Percentiles rank a stretch among this genome's conserved stretches.
These are phyloP conservation scores for Notamacropus eugenii DNA, from an alignment of 2,797 vertebrate genomes.

Conservation along the genomic window DNA sequence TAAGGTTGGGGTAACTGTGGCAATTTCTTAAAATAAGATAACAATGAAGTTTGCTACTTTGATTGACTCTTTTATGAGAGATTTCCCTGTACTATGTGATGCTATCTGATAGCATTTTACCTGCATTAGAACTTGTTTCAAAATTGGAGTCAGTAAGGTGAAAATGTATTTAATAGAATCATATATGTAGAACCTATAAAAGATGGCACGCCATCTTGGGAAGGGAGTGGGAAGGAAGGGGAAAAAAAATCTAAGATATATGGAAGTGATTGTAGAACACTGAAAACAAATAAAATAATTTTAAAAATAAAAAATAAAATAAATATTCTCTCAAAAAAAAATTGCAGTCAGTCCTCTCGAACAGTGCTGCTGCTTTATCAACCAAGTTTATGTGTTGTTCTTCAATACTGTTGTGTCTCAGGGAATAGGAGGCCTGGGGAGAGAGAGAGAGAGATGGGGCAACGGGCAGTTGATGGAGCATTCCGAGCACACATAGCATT, in stretches of 20 bases:
- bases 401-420: background rate
- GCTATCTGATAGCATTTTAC: background rate
- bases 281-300: too few species aligned
- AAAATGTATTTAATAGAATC: too few species aligned
- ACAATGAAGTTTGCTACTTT: background rate
- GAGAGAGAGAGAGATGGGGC: background rate
- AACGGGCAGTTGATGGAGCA: background rate
- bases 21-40: background rate
- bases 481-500: background rate
- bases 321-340: background rate
- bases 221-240: too few species aligned
- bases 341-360: background rate
- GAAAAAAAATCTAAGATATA: too few species aligned
- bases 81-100: background rate
- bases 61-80: background rate
- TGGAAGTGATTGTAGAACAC: too few species aligned
- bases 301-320: too few species aligned
- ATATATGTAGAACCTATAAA: too few species aligned
- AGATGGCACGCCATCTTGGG: too few species aligned
- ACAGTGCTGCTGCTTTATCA: background rate
- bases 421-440: background rate
- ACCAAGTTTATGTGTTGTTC: background rate
- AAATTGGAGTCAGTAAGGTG: background rate
- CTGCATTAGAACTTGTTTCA: background rate
- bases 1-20: background rate